phyloP scores from a whole-genome alignment of 1,140 invertebrate genomes.

The Drosophila erecta region DNA sequence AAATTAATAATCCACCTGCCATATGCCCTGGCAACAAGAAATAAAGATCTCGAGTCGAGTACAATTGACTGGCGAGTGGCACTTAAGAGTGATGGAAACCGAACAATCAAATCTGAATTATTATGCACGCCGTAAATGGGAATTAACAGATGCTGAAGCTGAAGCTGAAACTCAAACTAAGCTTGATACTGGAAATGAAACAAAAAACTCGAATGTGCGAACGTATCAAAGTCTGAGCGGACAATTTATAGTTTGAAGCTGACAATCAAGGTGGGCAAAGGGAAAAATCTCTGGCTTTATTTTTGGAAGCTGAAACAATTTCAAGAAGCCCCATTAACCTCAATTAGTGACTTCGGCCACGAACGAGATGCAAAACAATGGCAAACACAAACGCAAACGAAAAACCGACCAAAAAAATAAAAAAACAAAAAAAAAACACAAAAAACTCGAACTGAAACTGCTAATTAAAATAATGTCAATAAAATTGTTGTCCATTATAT shows the following conservation, averaged over 20 bases:
- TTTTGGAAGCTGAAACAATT: conserved; percentile 57
- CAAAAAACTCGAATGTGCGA: conserved; percentile 1
- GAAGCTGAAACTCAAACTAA: background rate
- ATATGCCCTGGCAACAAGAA: conserved; percentile 19
- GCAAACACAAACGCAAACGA: conserved; percentile 9
- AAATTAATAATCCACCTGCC: conserved; percentile 19
- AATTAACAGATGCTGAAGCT: conserved; percentile 17
- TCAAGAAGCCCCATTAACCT: conserved; percentile 82
- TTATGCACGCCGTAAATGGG: conserved; percentile 41
- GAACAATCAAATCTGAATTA: conserved; percentile 50
- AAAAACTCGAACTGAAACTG: conserved; percentile 49
- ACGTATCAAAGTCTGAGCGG: conserved; percentile 51
- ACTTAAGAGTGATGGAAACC: conserved; percentile 38
- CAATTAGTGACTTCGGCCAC: conserved; percentile 79
- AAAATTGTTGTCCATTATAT: conserved; percentile 83
- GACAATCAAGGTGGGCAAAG: conserved; percentile 30
- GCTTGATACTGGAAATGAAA: background rate
- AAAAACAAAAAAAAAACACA: background rate
- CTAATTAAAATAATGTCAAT: conserved; percentile 84
- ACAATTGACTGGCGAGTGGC: conserved; percentile 19
- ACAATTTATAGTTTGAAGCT: conserved; percentile 30
- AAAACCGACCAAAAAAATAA: background rate
- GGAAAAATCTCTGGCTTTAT: conserved; percentile 1
- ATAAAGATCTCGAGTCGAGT: conserved; percentile 1
- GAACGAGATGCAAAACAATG: conserved; percentile 43